These are phyloP conservation scores for Eulemur coronatus DNA, from an alignment of 2,797 vertebrate genomes.

Conservation along the genomic window DNA sequence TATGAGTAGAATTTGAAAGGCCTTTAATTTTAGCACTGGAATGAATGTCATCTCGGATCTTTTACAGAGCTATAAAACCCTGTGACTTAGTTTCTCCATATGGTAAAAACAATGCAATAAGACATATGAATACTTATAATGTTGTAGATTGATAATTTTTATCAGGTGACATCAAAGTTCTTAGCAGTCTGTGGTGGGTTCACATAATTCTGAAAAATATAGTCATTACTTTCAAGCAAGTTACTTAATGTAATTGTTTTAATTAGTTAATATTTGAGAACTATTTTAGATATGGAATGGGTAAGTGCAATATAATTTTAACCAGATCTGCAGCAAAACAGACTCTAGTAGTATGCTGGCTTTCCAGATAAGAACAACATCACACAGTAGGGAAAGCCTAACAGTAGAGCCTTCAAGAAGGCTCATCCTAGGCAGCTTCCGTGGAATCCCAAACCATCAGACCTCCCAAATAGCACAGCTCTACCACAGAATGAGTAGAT, in stretches of 20 bases:
- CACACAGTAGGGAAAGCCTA: not conserved
- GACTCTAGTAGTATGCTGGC: not conserved
- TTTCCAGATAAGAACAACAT: not conserved
- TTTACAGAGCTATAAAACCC: not conserved
- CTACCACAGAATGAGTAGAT: not conserved
- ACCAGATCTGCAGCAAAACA: not conserved
- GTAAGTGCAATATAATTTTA: not conserved
- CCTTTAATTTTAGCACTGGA: constrained; percentile 19
- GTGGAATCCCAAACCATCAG: not conserved
- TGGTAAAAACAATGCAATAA: not conserved
- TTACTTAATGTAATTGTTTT: not conserved
- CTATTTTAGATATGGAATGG: not conserved
- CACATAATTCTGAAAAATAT: not conserved
- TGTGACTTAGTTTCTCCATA: constrained; percentile 45
- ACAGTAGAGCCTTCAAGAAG: not conserved
- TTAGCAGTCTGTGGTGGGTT: not conserved
- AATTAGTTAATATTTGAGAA: not conserved
- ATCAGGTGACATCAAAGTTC: not conserved
- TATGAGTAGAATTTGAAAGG: constrained; percentile 39
- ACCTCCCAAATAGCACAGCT: not conserved
- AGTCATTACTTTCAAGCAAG: not conserved
- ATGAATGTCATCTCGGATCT: constrained; percentile 30
- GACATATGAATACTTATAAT: not conserved
- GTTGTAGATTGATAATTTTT: not conserved
- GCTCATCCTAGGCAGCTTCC: not conserved